These are phyloP conservation scores for Otolemur garnettii DNA, from an alignment of 2,113 vertebrate species.

Conservation along the genomic window DNA sequence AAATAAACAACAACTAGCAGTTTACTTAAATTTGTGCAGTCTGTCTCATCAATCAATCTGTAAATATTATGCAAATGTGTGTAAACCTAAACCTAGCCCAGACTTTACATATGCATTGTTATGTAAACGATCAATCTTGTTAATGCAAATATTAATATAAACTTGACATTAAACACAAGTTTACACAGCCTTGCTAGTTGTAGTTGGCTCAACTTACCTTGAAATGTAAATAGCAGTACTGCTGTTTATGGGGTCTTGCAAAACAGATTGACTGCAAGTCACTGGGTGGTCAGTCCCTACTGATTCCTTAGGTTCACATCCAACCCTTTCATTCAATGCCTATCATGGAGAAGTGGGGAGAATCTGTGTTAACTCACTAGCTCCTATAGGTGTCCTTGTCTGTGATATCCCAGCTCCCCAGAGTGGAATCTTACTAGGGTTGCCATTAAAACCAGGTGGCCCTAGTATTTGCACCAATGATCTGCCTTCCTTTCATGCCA, in stretches of 20 bases:
- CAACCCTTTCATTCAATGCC: not conserved
- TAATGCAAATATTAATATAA: constrained; percentile 86
- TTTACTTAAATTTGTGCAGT: constrained; percentile 79
- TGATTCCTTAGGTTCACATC: not conserved
- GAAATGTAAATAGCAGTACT: constrained; percentile 75
- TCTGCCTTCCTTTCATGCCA: not conserved
- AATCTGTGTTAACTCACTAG: not conserved
- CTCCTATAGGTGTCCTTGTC: not conserved
- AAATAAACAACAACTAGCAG: constrained; percentile 76
- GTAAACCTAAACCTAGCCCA: constrained; percentile 75
- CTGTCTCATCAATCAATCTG: constrained; percentile 81
- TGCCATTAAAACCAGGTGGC: not conserved
- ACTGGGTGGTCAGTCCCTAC: not conserved
- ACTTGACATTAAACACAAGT: constrained; percentile 84
- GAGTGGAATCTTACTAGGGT: not conserved
- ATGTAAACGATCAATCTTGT: constrained; percentile 85
- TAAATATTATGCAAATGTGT: constrained; percentile 83
- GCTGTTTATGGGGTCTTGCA: constrained; percentile 48
- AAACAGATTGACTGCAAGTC: constrained; percentile 60
- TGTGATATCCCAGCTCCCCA: not conserved
- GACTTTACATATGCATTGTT: constrained; percentile 81
- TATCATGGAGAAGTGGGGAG: not conserved
- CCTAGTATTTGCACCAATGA: not conserved
- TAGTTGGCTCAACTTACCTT: constrained; percentile 73
- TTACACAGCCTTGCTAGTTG: constrained; percentile 78